These are phyloP conservation scores for Sylvia borin DNA, from an alignment of 2,797 vertebrate species.

Conservation along the genomic window DNA sequence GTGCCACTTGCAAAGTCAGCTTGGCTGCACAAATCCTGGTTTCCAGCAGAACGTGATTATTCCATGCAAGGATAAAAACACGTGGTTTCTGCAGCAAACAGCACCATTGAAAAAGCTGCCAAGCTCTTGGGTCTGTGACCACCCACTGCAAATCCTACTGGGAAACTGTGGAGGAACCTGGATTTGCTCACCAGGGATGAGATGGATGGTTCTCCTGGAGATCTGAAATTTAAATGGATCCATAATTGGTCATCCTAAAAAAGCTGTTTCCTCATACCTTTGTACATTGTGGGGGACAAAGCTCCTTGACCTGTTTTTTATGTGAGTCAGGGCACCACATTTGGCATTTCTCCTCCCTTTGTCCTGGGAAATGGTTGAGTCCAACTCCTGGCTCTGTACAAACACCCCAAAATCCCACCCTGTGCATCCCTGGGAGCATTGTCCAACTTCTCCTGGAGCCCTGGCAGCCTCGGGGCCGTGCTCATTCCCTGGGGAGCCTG, in stretches of 20 bases:
- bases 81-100: not conserved
- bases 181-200: fast-evolving
- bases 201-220: not conserved
- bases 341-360: not conserved
- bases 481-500: not conserved
- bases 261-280: not conserved
- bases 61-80: not conserved
- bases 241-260: not conserved
- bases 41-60: not conserved
- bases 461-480: not conserved
- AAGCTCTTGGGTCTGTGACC: not conserved
- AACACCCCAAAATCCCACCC: not conserved
- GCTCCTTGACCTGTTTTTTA: not conserved
- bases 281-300: not conserved
- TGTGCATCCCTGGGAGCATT: fast-evolving
- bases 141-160: not conserved
- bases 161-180: not conserved
- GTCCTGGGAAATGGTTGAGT: too few relatives aligned
- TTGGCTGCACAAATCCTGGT: not conserved
- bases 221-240: not conserved
- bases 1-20: not conserved
- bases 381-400: fast-evolving
- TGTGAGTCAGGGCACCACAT: not conserved
- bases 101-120: not conserved
- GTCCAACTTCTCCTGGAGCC: not conserved